phyloP scores from a whole-genome alignment of 2,888 invertebrate species.

The Pteria penguin region DNA sequence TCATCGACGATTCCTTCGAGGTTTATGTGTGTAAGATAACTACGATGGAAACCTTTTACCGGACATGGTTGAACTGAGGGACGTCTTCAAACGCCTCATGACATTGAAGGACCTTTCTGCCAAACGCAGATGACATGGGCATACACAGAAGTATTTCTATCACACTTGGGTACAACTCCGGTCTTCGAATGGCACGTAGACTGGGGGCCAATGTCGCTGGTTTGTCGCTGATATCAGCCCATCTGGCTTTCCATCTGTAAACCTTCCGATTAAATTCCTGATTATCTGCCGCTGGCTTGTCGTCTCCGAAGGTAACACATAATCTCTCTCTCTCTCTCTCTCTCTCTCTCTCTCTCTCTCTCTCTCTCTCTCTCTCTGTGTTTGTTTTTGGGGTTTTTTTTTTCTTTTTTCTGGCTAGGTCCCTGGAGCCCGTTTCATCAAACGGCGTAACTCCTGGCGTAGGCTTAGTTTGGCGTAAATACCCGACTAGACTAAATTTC shows the following conservation, averaged over 20 bases:
- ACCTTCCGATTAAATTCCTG: background rate
- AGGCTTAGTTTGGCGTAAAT: too few species aligned
- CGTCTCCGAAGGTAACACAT: background rate
- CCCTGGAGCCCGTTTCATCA: too few species aligned
- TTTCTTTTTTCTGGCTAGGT: too few species aligned
- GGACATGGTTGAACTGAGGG: background rate
- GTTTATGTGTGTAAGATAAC: too few species aligned
- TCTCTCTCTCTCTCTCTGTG: too few species aligned
- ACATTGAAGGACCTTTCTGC: slow-evolving; percentile 1
- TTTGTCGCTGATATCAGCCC: background rate
- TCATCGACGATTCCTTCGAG: too few species aligned
- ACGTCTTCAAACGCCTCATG: background rate
- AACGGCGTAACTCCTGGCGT: too few species aligned
- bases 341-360: too few species aligned
- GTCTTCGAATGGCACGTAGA: background rate
- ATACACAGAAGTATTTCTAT: slow-evolving; percentile 3
- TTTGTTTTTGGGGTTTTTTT: too few species aligned
- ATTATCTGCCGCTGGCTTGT: background rate
- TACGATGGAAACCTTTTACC: background rate
- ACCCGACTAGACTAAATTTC: too few species aligned
- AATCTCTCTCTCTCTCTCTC: too few species aligned
- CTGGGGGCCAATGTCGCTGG: background rate
- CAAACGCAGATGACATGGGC: slow-evolving; percentile 1
- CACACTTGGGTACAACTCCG: background rate
- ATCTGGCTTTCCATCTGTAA: background rate